Percentiles rank a stretch among this genome's conserved stretches.
Conservation (phyloP, 2,113 vertebrate genomes). For the Galeopterus variegatus region DNA sequence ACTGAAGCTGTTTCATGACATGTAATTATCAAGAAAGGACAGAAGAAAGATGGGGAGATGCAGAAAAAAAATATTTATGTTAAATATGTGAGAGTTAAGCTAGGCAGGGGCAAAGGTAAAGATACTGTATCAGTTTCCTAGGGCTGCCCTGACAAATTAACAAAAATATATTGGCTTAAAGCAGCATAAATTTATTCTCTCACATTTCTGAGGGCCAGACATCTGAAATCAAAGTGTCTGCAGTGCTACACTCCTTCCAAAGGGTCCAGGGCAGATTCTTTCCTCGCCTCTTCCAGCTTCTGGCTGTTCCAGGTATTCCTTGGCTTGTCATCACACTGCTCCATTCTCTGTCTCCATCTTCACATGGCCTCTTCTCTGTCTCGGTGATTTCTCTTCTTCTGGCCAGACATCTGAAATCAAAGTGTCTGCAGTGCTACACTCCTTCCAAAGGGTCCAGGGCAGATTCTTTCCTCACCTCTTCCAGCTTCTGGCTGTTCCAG, state of each 20-base stretch:
- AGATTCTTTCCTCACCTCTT: background rate
- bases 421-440: fast-evolving
- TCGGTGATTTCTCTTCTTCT: background rate
- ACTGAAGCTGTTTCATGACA: background rate
- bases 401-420: background rate
- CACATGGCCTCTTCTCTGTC: background rate
- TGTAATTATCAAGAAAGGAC: background rate
- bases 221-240: background rate
- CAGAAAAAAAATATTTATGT: background rate
- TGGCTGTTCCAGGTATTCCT: background rate
- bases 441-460: fast-evolving
- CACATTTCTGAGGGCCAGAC: background rate
- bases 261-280: background rate
- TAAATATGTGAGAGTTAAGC: background rate
- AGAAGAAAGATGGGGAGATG: background rate
- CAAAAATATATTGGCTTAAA: background rate
- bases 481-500: background rate
- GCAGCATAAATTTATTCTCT: background rate
- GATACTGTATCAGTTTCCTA: background rate
- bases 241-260: fast-evolving
- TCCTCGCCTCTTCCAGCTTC: background rate
- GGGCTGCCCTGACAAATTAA: background rate
- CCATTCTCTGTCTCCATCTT: background rate
- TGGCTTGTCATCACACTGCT: background rate
- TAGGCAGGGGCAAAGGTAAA: background rate